phyloP scores from a whole-genome alignment of 2,113 vertebrate species.

The Spizaetus ornatus region DNA sequence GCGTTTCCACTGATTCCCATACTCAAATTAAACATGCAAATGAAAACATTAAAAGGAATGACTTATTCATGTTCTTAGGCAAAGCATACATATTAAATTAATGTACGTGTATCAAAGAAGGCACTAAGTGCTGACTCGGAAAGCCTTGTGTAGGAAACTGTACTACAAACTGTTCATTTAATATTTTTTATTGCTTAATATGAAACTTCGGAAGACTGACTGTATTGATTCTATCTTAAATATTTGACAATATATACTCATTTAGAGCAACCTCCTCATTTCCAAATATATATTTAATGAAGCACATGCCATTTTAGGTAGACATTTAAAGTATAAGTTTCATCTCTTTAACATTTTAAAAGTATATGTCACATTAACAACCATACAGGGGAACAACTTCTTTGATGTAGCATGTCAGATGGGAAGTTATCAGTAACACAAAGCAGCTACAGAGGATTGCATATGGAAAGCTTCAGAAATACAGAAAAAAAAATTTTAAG shows the following conservation, averaged over 20 bases:
- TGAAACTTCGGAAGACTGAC: background rate
- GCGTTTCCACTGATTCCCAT: conserved; percentile 32
- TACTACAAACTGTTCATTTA: conserved; percentile 1
- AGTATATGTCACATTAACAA: background rate
- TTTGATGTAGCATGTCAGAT: background rate
- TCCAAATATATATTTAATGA: conserved; percentile 35
- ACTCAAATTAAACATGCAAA: conserved; percentile 63
- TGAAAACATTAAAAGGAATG: conserved; percentile 57
- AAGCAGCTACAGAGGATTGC: background rate
- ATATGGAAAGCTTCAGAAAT: background rate
- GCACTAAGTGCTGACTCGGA: conserved; percentile 55
- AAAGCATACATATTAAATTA: conserved; percentile 56
- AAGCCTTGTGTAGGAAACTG: conserved; percentile 26
- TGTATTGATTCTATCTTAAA: conserved; percentile 13
- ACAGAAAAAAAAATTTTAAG: background rate
- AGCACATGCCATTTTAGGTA: background rate
- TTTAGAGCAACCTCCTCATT: background rate
- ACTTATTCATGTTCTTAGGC: conserved; percentile 61
- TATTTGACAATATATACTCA: conserved; percentile 5
- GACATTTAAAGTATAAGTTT: background rate
- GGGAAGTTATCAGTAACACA: background rate
- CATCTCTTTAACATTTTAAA: background rate
- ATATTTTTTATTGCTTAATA: conserved; percentile 40
- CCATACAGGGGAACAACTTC: background rate
- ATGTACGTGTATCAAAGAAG: conserved; percentile 26